A percentile compares a stretch with the other conserved stretches of the same genome.
Conservation (phyloP, 2,113 vertebrate genomes). For the Bombycilla garrulus region DNA sequence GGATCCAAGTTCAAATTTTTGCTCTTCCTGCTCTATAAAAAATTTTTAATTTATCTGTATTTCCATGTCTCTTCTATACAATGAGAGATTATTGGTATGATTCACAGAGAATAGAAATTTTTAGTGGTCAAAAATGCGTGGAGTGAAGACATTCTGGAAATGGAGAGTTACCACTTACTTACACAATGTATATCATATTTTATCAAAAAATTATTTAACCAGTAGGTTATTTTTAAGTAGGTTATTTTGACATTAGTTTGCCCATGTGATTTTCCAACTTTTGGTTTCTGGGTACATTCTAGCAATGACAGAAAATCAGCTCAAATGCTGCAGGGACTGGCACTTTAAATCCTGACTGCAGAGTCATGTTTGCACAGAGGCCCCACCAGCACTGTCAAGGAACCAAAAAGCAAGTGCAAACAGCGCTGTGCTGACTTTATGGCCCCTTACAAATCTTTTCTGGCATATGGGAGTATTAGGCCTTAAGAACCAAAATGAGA, state of each 20-base stretch:
- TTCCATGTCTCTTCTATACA: neutral
- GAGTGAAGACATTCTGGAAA: neutral
- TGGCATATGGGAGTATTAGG: neutral
- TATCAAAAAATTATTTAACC: neutral
- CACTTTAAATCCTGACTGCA: neutral
- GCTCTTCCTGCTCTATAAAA: neutral
- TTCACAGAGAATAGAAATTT: neutral
- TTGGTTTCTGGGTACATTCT: neutral
- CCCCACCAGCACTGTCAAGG: neutral
- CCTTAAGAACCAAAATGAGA: neutral
- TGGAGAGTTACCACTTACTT: neutral
- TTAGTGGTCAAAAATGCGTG: neutral
- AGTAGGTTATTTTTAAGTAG: neutral
- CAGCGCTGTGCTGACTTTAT: conserved; percentile 16
- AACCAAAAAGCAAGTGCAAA: conserved; percentile 33
- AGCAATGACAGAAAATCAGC: neutral
- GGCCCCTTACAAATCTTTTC: conserved; percentile 20
- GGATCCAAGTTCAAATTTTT: neutral
- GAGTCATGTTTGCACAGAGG: neutral
- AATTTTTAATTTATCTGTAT: neutral
- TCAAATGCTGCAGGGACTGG: neutral
- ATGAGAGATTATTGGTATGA: neutral
- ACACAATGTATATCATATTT: neutral
- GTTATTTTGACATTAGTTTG: neutral
- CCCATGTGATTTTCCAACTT: neutral